phyloP scores from a whole-genome alignment of 2,888 invertebrate genomes.

The Cephus nigrinus region DNA sequence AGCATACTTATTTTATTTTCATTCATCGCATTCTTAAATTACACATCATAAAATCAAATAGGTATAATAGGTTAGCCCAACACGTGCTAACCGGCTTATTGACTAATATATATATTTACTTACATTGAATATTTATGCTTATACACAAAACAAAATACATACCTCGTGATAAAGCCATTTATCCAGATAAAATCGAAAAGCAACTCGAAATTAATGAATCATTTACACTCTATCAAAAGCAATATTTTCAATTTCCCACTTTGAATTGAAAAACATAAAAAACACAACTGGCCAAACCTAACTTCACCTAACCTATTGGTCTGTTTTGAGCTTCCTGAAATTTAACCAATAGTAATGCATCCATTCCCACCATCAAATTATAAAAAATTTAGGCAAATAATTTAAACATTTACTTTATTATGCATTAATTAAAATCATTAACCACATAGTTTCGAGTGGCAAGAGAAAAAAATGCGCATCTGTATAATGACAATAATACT shows the following conservation, averaged over 20 bases:
- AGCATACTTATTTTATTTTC: background rate
- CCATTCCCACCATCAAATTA: background rate
- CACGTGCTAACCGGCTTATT: background rate
- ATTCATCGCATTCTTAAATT: background rate
- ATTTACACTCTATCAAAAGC: background rate
- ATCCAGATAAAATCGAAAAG: background rate
- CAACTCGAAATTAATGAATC: background rate
- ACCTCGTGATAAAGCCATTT: slow-evolving; percentile 35
- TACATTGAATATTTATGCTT: slow-evolving; percentile 17
- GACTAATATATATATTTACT: slow-evolving; percentile 10
- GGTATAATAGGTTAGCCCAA: background rate
- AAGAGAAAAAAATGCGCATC: background rate
- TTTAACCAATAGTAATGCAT: too few relatives aligned
- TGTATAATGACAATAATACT: background rate
- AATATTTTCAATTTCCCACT: background rate
- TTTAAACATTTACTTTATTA: background rate
- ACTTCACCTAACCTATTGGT: background rate
- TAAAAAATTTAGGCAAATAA: background rate
- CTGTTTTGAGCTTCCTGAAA: background rate
- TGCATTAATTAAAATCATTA: slow-evolving; percentile 2
- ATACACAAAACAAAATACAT: slow-evolving; percentile 13
- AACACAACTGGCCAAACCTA: background rate
- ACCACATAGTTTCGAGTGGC: background rate
- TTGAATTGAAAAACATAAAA: background rate
- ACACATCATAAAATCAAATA: background rate